These are phyloP conservation scores for Allolobophora icterica DNA, from an alignment of 2,888 invertebrate genomes.

Conservation along the genomic window DNA sequence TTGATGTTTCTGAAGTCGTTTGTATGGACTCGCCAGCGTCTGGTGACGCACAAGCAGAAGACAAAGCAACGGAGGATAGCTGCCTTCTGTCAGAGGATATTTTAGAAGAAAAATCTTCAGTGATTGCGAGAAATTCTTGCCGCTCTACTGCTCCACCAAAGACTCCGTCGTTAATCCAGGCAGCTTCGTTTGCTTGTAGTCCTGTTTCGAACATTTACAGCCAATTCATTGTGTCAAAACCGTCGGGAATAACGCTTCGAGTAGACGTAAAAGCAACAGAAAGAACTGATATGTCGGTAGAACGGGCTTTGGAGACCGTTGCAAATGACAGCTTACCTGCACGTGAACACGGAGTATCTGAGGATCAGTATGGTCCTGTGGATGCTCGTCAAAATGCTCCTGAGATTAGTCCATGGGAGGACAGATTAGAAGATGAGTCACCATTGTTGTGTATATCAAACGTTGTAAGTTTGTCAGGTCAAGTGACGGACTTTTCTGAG, in stretches of 20 bases:
- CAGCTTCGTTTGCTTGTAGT: background rate
- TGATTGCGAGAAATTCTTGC: background rate
- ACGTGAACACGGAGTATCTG: background rate
- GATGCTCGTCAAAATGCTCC: too few relatives aligned
- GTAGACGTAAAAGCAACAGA: background rate
- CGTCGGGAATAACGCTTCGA: background rate
- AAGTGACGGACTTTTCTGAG: background rate
- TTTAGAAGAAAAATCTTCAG: background rate
- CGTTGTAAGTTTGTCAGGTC: background rate
- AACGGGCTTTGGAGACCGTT: background rate
- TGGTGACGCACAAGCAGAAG: background rate
- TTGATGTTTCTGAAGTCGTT: background rate
- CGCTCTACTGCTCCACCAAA: background rate
- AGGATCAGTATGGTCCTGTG: background rate
- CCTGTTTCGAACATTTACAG: background rate
- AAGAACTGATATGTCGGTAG: background rate
- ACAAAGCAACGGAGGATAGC: background rate
- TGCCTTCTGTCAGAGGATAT: background rate
- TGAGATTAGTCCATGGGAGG: background rate
- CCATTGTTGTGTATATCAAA: slow-evolving; percentile 14
- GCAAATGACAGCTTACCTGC: background rate
- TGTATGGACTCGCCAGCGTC: background rate
- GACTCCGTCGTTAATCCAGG: background rate
- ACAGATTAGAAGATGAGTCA: background rate
- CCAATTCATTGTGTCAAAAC: background rate